Evolutionary conservation across 2,113 vertebrate genomes (phyloP).

Genomic region (Noctilio leporinus): DNA sequence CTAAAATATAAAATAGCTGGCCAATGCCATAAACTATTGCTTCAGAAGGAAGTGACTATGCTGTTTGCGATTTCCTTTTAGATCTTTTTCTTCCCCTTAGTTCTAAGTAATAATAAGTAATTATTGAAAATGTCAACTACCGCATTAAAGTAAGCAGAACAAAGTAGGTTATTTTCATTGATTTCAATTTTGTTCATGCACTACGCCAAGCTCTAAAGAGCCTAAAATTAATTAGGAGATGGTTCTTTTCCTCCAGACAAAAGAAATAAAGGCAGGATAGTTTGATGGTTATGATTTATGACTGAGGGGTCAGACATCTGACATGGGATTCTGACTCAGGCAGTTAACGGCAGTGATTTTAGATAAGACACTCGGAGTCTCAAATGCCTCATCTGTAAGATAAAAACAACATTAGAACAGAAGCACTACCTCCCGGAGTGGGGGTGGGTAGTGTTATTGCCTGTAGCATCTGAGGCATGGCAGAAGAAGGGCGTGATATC

Average conservation of each 20-base stretch:
- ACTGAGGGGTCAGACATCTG: background rate
- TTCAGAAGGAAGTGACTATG: background rate
- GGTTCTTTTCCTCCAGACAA: background rate
- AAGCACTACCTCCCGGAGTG: background rate
- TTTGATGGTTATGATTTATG: background rate
- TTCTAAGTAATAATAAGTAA: conserved; percentile 1
- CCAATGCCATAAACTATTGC: background rate
- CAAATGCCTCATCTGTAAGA: background rate
- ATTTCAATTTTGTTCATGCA: background rate
- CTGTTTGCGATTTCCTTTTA: background rate
- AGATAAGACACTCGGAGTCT: background rate
- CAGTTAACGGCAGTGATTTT: background rate
- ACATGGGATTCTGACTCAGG: background rate
- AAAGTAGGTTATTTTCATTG: background rate
- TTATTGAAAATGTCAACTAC: background rate
- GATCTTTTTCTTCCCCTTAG: background rate
- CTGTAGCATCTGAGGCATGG: background rate
- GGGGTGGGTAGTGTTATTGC: background rate
- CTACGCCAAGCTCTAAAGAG: background rate
- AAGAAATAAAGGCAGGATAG: background rate
- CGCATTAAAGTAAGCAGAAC: background rate
- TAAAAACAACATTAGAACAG: background rate
- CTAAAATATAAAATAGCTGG: background rate
- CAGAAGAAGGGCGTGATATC: background rate
- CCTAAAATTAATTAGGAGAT: background rate